A percentile compares a stretch with the other conserved stretches of the same genome.
These are phyloP conservation scores for Microtus pennsylvanicus DNA, from an alignment of 2,113 vertebrate genomes.

Conservation along the genomic window DNA sequence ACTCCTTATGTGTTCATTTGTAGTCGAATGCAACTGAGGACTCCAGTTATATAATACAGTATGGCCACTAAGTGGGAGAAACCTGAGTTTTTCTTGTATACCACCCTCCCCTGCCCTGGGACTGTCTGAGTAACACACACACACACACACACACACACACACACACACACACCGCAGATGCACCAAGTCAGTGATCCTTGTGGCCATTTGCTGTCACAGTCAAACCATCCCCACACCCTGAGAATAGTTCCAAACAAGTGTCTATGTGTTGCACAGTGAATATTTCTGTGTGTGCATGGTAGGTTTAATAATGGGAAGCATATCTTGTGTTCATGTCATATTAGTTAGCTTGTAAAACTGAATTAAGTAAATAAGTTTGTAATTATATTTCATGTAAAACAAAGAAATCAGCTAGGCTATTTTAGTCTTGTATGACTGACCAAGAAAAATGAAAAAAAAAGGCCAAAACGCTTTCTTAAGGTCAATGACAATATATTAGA, in stretches of 20 bases:
- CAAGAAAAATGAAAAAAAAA: background rate
- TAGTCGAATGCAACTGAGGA: background rate
- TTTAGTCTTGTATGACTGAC: background rate
- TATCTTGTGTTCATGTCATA: background rate
- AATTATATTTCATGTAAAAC: slow-evolving; percentile 17
- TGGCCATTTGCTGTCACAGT: background rate
- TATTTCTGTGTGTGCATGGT: background rate
- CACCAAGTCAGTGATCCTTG: background rate
- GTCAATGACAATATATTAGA: background rate
- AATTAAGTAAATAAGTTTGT: background rate
- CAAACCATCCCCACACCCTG: background rate
- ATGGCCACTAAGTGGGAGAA: background rate
- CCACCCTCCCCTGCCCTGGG: too few relatives aligned
- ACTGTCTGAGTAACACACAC: too few relatives aligned
- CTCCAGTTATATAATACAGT: background rate
- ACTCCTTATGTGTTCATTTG: background rate
- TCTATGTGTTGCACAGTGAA: background rate
- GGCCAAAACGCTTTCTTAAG: background rate
- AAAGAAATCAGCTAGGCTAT: background rate
- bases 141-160: background rate
- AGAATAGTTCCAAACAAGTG: background rate
- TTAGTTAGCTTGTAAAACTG: background rate
- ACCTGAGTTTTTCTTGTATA: background rate
- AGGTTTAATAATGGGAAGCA: background rate
- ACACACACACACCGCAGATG: background rate